Evolutionary conservation across 2,113 vertebrate genomes (phyloP).

Genomic region (Ochotona princeps): DNA sequence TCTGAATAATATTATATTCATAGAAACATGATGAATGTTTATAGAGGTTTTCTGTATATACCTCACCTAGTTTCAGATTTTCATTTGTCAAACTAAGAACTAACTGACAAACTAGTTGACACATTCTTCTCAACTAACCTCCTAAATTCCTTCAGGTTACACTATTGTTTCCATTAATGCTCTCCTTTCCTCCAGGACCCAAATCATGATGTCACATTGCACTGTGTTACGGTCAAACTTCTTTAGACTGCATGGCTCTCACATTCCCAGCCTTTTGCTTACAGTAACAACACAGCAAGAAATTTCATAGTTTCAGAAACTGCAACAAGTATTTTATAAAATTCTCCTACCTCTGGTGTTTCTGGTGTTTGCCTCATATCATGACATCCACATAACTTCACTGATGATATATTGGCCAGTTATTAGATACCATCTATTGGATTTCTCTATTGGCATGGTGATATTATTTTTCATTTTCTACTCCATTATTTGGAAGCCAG

Average conservation of each 20-base stretch:
- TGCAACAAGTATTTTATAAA: background rate
- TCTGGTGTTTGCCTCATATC: background rate
- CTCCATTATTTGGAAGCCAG: background rate
- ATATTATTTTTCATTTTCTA: background rate
- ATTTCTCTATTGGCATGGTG: background rate
- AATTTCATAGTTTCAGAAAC: background rate
- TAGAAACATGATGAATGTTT: background rate
- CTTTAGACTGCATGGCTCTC: background rate
- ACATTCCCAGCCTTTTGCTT: background rate
- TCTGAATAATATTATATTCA: background rate
- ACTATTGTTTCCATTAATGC: background rate
- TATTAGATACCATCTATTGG: background rate
- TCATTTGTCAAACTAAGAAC: constrained; percentile 1
- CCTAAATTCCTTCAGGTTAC: background rate
- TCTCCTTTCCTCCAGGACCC: background rate
- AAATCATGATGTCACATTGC: background rate
- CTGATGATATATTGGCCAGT: background rate
- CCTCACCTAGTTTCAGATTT: background rate
- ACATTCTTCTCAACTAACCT: background rate
- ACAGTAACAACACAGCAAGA: no score
- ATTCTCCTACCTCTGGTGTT: background rate
- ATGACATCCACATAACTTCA: background rate
- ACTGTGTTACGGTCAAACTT: background rate
- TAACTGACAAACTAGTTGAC: no score
- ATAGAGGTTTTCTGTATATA: background rate